Evolutionary conservation across 1,140 invertebrate species (phyloP).

Genomic region (Aphaenogaster floridana): DNA sequence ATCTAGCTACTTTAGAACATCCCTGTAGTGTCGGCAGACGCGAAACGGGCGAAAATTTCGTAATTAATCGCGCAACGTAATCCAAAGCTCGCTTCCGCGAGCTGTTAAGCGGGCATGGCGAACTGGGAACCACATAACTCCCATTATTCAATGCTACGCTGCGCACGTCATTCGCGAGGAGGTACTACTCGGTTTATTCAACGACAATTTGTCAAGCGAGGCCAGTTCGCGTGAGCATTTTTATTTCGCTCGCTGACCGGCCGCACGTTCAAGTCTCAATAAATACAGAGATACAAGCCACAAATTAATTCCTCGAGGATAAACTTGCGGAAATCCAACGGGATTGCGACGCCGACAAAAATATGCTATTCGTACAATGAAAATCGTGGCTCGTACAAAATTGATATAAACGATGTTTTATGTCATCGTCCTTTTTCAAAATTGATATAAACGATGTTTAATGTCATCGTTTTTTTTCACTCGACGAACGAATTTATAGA

Average conservation of each 20-base stretch:
- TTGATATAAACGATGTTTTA: neutral
- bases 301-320: slow-evolving; percentile 55
- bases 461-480: neutral
- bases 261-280: slow-evolving; percentile 27
- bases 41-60: slow-evolving; percentile 44
- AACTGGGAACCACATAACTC: slow-evolving; percentile 58
- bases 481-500: neutral
- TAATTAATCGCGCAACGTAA: slow-evolving; percentile 56
- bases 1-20: neutral
- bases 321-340: slow-evolving; percentile 12
- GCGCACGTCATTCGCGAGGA: slow-evolving; percentile 47
- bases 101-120: slow-evolving; percentile 37
- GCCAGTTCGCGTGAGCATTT: slow-evolving; percentile 40
- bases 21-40: slow-evolving; percentile 13
- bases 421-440: neutral
- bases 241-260: slow-evolving; percentile 33
- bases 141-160: slow-evolving; percentile 61
- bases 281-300: slow-evolving; percentile 11
- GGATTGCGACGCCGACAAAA: neutral
- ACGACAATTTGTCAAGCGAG: slow-evolving; percentile 60
- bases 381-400: neutral
- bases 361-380: neutral
- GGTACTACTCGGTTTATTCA: slow-evolving; percentile 60
- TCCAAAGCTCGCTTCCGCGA: slow-evolving; percentile 51
- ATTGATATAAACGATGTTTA: neutral